phyloP scores from a whole-genome alignment of 2,113 vertebrate genomes.

The Maccullochella peelii region DNA sequence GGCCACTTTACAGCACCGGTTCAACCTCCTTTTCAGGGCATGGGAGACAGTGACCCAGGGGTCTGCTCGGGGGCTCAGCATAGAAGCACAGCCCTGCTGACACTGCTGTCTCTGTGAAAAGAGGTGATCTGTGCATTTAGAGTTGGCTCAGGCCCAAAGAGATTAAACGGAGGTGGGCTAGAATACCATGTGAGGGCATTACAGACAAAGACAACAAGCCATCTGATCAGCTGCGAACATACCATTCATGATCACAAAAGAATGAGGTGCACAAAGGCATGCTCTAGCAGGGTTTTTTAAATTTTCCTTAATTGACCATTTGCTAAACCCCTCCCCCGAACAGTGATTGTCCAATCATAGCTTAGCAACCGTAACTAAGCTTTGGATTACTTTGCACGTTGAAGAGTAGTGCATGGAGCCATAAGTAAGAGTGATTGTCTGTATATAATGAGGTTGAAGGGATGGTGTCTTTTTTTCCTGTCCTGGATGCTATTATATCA shows the following conservation, averaged over 20 bases:
- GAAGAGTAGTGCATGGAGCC: not conserved
- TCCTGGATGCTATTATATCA: no score
- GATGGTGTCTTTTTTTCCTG: not conserved
- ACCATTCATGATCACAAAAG: conserved; percentile 45
- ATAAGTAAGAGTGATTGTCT: not conserved
- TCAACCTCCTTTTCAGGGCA: conserved; percentile 85
- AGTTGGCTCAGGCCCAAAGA: conserved; percentile 72
- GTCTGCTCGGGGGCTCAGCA: conserved; percentile 49
- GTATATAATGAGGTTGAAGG: no score
- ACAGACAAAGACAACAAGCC: conserved; percentile 65
- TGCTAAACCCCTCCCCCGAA: not conserved
- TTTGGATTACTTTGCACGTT: not conserved
- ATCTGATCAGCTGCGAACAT: conserved; percentile 61
- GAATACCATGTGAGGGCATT: conserved; percentile 64
- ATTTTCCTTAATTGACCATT: conserved; percentile 1
- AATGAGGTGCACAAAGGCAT: conserved; percentile 21
- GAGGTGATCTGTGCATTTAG: conserved; percentile 77
- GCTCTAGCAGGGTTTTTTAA: not conserved
- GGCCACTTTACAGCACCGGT: conserved; percentile 69
- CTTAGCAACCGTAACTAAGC: not conserved
- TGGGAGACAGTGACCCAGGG: conserved; percentile 63
- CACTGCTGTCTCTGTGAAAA: conserved; percentile 75
- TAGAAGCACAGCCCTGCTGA: conserved; percentile 71
- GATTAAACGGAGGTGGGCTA: conserved; percentile 75
- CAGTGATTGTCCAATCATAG: not conserved